Evolutionary conservation across 2,113 vertebrate genomes (phyloP).

Genomic region (Oreochromis aureus): DNA sequence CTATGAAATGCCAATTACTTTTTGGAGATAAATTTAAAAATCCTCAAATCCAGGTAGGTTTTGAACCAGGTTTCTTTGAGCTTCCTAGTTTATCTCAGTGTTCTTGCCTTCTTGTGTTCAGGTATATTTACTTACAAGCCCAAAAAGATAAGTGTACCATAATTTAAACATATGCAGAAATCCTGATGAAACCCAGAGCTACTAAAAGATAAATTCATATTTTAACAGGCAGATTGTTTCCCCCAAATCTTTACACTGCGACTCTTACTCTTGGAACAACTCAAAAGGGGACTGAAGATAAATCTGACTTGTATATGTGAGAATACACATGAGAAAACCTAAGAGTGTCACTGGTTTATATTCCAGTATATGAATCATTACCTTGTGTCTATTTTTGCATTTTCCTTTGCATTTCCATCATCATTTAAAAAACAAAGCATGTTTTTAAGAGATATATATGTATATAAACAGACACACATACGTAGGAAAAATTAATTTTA

Average conservation of each 20-base stretch:
- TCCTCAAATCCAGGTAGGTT: neutral
- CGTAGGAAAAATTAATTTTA: neutral
- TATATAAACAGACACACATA: neutral
- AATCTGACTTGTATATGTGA: neutral
- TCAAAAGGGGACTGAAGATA: neutral
- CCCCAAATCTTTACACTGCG: rapidly evolving
- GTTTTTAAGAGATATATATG: neutral
- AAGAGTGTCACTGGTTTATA: neutral
- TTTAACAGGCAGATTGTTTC: neutral
- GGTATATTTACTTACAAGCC: neutral
- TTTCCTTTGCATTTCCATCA: neutral
- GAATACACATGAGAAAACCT: neutral
- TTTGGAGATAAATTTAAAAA: neutral
- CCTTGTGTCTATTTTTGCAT: neutral
- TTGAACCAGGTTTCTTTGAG: neutral
- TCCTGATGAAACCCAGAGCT: neutral
- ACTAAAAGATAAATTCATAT: rapidly evolving
- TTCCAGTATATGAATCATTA: neutral
- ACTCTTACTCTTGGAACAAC: neutral
- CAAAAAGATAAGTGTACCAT: neutral
- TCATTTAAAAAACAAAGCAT: neutral
- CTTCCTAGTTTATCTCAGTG: neutral
- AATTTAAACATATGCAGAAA: neutral
- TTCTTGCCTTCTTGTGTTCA: neutral
- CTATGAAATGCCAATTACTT: rapidly evolving